Percentiles rank a stretch among this genome's conserved stretches.
Conservation (phyloP, 2,888 invertebrate genomes). For the Hipparchia semele region DNA sequence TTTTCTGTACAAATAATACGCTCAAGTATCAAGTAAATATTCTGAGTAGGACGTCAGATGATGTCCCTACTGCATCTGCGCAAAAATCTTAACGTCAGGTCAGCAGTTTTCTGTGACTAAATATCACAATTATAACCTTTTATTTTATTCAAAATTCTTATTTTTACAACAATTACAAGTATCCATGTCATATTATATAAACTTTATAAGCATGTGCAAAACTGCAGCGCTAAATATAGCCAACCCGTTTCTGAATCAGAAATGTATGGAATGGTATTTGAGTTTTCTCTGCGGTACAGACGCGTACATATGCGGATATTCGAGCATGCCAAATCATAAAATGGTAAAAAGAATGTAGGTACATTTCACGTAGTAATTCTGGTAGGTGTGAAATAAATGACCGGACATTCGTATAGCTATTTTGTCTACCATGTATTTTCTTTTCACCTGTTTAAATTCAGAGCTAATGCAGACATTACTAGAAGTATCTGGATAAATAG, state of each 20-base stretch:
- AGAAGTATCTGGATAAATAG: not conserved
- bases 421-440: not conserved
- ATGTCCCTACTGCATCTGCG: too few species aligned
- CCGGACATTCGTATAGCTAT: not conserved
- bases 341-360: not conserved
- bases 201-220: not conserved
- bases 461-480: not conserved
- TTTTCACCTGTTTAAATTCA: not conserved
- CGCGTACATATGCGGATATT: not conserved
- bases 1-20: not conserved
- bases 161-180: too few species aligned
- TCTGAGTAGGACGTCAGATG: too few species aligned
- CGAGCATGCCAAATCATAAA: slow-evolving; percentile 9
- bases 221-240: slow-evolving; percentile 36
- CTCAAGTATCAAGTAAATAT: not conserved
- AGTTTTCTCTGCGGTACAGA: slow-evolving; percentile 25
- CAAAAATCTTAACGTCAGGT: not conserved
- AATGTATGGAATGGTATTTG: slow-evolving; percentile 27
- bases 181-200: not conserved
- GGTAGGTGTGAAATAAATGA: not conserved
- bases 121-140: too few species aligned
- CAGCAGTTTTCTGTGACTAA: too few species aligned
- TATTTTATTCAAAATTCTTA: too few species aligned
- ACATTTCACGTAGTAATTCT: not conserved
- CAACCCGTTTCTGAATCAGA: slow-evolving; percentile 37